phyloP scores from a whole-genome alignment of 2,113 vertebrate species.

The Beaufortia kweichowensis region DNA sequence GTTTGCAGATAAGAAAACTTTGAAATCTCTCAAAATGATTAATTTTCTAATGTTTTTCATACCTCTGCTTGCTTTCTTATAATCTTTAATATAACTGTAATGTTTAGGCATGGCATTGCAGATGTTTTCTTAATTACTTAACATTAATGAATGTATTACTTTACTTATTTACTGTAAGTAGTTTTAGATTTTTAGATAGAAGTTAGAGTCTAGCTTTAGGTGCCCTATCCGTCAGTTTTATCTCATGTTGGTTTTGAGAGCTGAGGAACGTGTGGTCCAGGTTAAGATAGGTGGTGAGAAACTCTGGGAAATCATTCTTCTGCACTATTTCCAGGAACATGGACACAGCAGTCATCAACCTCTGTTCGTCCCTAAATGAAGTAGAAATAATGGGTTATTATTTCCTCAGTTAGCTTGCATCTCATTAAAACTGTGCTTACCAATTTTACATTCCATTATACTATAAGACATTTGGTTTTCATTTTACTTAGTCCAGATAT shows the following conservation, averaged over 20 bases:
- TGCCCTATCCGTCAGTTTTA: background rate
- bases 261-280: slow-evolving; percentile 73
- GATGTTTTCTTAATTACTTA: too few species aligned
- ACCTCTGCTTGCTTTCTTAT: too few species aligned
- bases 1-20: too few species aligned
- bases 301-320: slow-evolving; percentile 74
- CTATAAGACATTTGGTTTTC: too few species aligned
- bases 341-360: slow-evolving; percentile 57
- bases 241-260: slow-evolving; percentile 39
- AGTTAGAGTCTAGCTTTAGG: slow-evolving; percentile 63
- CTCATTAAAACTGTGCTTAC: too few species aligned
- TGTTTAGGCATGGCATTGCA: background rate
- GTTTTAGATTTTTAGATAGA: background rate
- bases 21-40: too few species aligned
- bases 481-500: too few species aligned
- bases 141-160: background rate
- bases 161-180: background rate
- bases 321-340: slow-evolving; percentile 72
- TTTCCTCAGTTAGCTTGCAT: background rate
- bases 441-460: too few species aligned
- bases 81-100: background rate
- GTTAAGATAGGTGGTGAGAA: slow-evolving; percentile 73
- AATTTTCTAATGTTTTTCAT: too few species aligned
- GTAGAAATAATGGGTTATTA: background rate
- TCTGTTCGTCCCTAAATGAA: slow-evolving; percentile 61